These are phyloP conservation scores for Tenualosa ilisha DNA, from an alignment of 2,797 vertebrate genomes.

Conservation along the genomic window DNA sequence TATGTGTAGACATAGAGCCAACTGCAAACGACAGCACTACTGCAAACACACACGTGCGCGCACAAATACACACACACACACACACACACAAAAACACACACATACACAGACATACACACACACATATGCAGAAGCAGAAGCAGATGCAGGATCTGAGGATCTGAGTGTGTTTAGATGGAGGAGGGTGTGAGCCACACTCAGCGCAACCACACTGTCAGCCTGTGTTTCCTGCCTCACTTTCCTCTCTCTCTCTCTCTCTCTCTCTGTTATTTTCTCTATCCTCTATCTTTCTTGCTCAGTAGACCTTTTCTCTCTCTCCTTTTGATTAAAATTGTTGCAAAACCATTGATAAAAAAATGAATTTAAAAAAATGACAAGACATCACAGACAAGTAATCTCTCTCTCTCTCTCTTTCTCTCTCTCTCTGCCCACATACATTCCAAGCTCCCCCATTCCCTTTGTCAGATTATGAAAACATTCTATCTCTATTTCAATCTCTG, in stretches of 20 bases:
- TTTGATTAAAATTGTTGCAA: no score
- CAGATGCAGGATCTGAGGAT: not conserved
- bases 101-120: not conserved
- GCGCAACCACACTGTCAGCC: not conserved
- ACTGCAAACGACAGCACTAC: not conserved
- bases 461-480: not conserved
- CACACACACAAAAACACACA: not conserved
- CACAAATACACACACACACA: no score
- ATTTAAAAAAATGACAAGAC: no score
- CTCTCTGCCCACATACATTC: slow-evolving; percentile 11
- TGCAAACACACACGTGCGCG: not conserved
- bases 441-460: not conserved
- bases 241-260: slow-evolving; percentile 23
- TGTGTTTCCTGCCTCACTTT: not conserved
- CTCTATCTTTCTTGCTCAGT: slow-evolving; percentile 23
- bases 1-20: no score
- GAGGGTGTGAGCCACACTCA: slow-evolving; percentile 12
- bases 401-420: not conserved
- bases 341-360: no score
- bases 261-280: slow-evolving; percentile 43
- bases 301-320: not conserved
- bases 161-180: slow-evolving; percentile 26
- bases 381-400: slow-evolving; percentile 29
- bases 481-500: not conserved
- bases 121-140: not conserved